Conservation (phyloP, 2,888 invertebrate species). For the Cyclophora punctaria region DNA sequence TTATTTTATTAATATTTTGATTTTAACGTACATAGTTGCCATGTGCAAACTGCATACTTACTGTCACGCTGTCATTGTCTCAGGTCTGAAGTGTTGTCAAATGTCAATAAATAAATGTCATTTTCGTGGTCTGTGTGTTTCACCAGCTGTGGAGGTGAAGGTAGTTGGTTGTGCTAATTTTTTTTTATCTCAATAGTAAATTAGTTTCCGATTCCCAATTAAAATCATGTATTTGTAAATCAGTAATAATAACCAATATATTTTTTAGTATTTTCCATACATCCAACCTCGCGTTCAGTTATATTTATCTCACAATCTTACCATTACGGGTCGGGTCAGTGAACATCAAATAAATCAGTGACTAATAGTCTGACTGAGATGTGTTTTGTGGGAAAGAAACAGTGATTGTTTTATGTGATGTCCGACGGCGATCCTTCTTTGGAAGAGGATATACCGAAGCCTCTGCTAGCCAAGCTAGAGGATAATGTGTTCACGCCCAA, state of each 20-base stretch:
- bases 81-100: background rate
- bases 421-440: conserved; percentile 72
- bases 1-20: too few species aligned
- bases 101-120: background rate
- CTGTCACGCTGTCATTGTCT: background rate
- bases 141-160: background rate
- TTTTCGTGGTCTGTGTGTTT: too few species aligned
- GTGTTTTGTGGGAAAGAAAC: conserved; percentile 14
- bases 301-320: background rate
- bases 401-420: conserved; percentile 47
- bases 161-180: background rate
- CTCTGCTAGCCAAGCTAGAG: conserved; percentile 50
- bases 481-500: conserved; percentile 69
- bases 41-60: too few species aligned
- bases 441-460: conserved; percentile 65
- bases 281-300: background rate
- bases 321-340: background rate
- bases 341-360: conserved; percentile 9
- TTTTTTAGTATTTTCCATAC: background rate
- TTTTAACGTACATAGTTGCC: too few species aligned
- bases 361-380: conserved; percentile 24
- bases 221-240: too few species aligned
- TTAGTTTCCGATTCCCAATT: too few species aligned
- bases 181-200: background rate
- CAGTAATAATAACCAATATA: too few species aligned